These are phyloP conservation scores for Acromyrmex charruanus DNA, from an alignment of 1,140 invertebrate species.

Conservation along the genomic window DNA sequence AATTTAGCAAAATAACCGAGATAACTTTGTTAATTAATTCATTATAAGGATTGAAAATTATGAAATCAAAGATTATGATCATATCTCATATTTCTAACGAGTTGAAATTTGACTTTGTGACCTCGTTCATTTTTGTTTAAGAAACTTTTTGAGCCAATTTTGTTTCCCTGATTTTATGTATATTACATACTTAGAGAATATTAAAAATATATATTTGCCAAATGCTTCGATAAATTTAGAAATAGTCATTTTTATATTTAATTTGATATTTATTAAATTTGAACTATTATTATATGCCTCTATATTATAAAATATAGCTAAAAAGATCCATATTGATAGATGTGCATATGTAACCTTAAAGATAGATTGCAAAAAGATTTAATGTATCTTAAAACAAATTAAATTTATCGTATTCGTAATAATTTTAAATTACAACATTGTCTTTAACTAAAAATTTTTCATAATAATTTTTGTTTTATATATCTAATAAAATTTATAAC, in stretches of 20 bases:
- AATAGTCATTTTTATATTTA: neutral
- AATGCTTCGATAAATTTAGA: neutral
- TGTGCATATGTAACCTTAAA: neutral
- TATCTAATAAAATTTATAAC: slow-evolving; percentile 2
- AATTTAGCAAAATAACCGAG: slow-evolving; percentile 1
- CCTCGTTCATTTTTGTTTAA: neutral
- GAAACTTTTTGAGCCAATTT: slow-evolving; percentile 18
- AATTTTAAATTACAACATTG: neutral
- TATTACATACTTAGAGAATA: neutral
- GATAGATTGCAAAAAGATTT: neutral
- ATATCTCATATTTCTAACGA: slow-evolving; percentile 39
- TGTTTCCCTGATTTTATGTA: neutral
- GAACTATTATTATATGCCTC: neutral
- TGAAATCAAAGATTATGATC: slow-evolving; percentile 19
- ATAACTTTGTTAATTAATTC: slow-evolving; percentile 35
- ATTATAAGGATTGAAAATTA: slow-evolving; percentile 6
- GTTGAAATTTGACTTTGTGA: slow-evolving; percentile 13
- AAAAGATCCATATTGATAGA: neutral
- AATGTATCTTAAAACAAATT: neutral
- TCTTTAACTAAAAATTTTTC: neutral
- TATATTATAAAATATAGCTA: neutral
- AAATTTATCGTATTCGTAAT: neutral
- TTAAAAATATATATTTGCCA: neutral
- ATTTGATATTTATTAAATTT: neutral
- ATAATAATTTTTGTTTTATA: neutral